Base-by-base conservation (phyloP, 2,888 invertebrate species). In the Asteroscopus sphinx region DNA sequence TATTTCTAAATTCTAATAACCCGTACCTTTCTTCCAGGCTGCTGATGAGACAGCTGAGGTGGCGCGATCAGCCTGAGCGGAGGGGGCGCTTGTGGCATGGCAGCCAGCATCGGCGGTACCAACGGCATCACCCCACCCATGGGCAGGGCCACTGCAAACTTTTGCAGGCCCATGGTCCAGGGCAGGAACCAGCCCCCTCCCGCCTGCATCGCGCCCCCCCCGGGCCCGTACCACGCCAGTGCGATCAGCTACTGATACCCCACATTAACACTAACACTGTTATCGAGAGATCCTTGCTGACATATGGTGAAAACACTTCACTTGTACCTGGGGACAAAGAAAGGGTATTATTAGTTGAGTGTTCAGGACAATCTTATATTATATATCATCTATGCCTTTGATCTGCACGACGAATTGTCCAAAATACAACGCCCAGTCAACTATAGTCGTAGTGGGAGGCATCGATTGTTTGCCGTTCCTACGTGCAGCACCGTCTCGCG, bases 221-320 rank as follows among this genome's bases (percentile, higher is more conserved):
- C 85, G 76, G 83, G 82, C 80, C 93, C 91, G 93, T 93, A 93
- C 94, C 94, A 94, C 92, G 93, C 94, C 93, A 94, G 93, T 86
- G 81, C 89, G 91, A 89, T 89, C 87, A 87, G 76, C 88, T 87
- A 69, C 57, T 75, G 36, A 16, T 51, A 77, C 76, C 76, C 88
- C 90, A 86, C 92, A 91, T 91, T 77, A 86, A 90, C 80, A 78
- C 77, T 66, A 46, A 68, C 83, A 83, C 87, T 74, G 65, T 68
- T 80, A 79, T 76, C 82, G 73, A 71, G 49, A 53, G 47, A 44
- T 71, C 41, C 7, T 46, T 56, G 51, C 71, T 56, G 55, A 70
- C 77, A 76, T 71, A 53, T 73, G 64, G 63, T 71, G 75, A 72
- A 69, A 39, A 67, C 87, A 85, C 87, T 86, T 82, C 72, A 89